A percentile compares a stretch with the other conserved stretches of the same genome.
Conservation (phyloP, 1,140 invertebrate species). For the Drosophila murphyi region DNA sequence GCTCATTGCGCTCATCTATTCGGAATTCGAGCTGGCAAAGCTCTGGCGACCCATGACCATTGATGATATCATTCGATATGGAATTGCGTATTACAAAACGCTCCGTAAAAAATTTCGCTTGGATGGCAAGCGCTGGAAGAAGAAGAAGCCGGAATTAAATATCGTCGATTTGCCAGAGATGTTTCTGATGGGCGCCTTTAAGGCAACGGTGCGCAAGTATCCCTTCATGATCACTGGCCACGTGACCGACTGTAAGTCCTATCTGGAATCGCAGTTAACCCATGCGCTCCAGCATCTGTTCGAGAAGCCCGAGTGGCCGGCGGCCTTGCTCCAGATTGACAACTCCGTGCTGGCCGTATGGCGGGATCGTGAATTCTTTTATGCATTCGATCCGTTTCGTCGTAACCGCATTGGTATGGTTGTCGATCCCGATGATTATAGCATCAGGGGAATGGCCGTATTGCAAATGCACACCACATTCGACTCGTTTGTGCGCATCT, state of each 20-base stretch:
- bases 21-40: slow-evolving; percentile 68
- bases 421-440: slow-evolving; percentile 76
- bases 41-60: slow-evolving; percentile 66
- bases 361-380: slow-evolving; percentile 85
- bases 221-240: slow-evolving; percentile 76
- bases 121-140: slow-evolving; percentile 74
- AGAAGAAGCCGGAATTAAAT: slow-evolving; percentile 77
- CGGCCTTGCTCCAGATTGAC: slow-evolving; percentile 84
- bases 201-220: slow-evolving; percentile 70
- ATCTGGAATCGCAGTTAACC: slow-evolving; percentile 78
- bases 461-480: slow-evolving; percentile 77
- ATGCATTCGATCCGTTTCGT: slow-evolving; percentile 85
- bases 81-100: slow-evolving; percentile 73
- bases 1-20: slow-evolving; percentile 70
- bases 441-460: slow-evolving; percentile 68
- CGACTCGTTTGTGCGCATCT: slow-evolving; percentile 68
- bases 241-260: slow-evolving; percentile 69
- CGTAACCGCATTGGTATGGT: slow-evolving; percentile 68
- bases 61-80: slow-evolving; percentile 74
- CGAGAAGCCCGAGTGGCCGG: slow-evolving; percentile 78
- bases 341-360: slow-evolving; percentile 84
- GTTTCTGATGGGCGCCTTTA: slow-evolving; percentile 78
- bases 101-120: slow-evolving; percentile 70
- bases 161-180: slow-evolving; percentile 75
- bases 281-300: slow-evolving; percentile 78